A percentile compares a stretch with the other conserved stretches of the same genome.
These are phyloP conservation scores for Ernsta delagoae DNA, from an alignment of 2,888 invertebrate species.

Conservation along the genomic window DNA sequence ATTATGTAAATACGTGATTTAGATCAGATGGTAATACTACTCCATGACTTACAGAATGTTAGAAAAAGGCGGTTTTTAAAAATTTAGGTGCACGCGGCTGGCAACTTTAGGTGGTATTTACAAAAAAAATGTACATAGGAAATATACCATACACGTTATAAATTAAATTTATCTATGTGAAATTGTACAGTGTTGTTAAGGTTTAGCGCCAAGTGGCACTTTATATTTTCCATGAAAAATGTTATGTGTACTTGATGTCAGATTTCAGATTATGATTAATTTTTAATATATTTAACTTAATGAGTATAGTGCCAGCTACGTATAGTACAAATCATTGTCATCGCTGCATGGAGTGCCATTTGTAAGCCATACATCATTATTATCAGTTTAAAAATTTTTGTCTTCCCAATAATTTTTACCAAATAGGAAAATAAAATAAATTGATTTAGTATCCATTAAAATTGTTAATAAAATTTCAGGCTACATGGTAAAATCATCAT, in stretches of 20 bases:
- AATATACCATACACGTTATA: slow-evolving; percentile 12
- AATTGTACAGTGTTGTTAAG: slow-evolving; percentile 16
- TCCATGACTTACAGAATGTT: slow-evolving; percentile 72
- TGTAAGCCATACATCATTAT: slow-evolving; percentile 21
- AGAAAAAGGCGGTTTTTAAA: slow-evolving; percentile 53
- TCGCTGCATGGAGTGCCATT: slow-evolving; percentile 28
- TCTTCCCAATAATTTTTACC: slow-evolving; percentile 10
- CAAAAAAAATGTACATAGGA: slow-evolving; percentile 21
- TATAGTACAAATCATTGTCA: slow-evolving; percentile 17
- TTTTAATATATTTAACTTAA: slow-evolving; percentile 12
- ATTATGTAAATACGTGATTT: slow-evolving; percentile 80
- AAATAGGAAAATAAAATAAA: slow-evolving; percentile 20
- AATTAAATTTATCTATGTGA: slow-evolving; percentile 3
- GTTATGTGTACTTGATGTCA: not conserved
- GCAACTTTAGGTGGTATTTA: slow-evolving; percentile 29
- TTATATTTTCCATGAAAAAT: slow-evolving; percentile 12
- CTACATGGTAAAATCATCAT: not conserved
- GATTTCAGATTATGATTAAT: not conserved
- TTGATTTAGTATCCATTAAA: not conserved
- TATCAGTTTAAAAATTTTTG: not conserved
- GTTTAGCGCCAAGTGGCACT: slow-evolving; percentile 14
- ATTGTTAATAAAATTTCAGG: no score
- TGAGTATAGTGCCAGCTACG: slow-evolving; percentile 22
- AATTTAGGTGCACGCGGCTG: slow-evolving; percentile 30
- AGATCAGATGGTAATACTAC: slow-evolving; percentile 68